Evolutionary conservation across 1,140 invertebrate genomes (phyloP).

Genomic region (Papilio dardanus): DNA sequence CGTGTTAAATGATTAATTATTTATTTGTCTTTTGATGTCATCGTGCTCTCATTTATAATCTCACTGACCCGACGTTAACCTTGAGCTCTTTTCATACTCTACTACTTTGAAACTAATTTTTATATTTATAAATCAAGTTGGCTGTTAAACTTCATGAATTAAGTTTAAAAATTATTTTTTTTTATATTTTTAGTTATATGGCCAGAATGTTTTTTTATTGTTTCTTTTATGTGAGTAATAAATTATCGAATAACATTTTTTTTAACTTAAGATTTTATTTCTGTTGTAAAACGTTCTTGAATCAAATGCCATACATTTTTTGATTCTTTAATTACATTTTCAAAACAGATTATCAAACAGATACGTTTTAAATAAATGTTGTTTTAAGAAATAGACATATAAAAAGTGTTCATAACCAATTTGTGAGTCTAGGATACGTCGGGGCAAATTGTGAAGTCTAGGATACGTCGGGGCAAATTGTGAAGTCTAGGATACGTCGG

Average conservation of each 20-base stretch:
- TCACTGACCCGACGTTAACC: conserved; percentile 1
- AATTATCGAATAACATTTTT: not conserved
- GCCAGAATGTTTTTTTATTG: not conserved
- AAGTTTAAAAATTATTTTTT: not conserved
- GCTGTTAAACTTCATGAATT: not conserved
- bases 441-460: too few species aligned
- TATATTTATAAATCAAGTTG: not conserved
- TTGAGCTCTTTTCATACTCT: not conserved
- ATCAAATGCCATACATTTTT: not conserved
- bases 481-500: too few species aligned
- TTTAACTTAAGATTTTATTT: not conserved
- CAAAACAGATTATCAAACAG: conserved; percentile 5
- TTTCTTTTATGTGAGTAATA: not conserved
- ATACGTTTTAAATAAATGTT: too few species aligned
- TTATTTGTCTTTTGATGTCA: not conserved
- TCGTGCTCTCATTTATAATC: conserved; percentile 6
- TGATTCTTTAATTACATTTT: not conserved
- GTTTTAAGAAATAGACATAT: too few species aligned
- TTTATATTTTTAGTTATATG: not conserved
- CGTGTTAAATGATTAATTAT: not conserved
- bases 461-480: too few species aligned
- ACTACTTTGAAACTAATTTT: not conserved
- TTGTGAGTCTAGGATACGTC: too few species aligned
- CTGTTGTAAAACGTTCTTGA: not conserved
- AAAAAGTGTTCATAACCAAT: too few species aligned